phyloP scores from a whole-genome alignment of 2,797 vertebrate species.

The Dipus sagitta region DNA sequence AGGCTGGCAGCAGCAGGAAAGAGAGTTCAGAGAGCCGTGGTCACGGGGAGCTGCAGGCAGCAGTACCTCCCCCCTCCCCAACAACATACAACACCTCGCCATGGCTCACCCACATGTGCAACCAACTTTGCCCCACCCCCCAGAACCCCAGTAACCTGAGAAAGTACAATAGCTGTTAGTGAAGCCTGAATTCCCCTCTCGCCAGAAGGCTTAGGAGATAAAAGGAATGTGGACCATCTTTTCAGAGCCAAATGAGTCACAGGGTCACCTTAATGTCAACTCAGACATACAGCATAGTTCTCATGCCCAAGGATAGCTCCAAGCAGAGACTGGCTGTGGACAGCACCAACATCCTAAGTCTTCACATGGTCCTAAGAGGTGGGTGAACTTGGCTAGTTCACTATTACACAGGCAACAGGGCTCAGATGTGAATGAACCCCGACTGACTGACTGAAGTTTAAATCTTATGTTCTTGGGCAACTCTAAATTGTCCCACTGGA shows the following conservation, averaged over 20 bases:
- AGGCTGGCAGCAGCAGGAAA: slow-evolving; percentile 88
- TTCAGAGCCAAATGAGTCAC: neutral
- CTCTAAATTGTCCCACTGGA: neutral
- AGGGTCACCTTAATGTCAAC: neutral
- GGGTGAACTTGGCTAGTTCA: neutral
- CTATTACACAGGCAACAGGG: neutral
- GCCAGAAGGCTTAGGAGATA: slow-evolving; percentile 43
- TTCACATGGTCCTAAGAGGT: neutral
- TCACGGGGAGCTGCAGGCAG: neutral
- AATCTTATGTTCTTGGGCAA: neutral
- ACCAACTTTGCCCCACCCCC: neutral
- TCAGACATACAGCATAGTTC: neutral
- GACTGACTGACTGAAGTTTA: neutral
- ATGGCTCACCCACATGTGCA: neutral
- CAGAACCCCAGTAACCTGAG: neutral
- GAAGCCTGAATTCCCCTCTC: neutral
- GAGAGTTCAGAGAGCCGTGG: slow-evolving; percentile 71
- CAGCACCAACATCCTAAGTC: neutral
- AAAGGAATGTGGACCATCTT: neutral
- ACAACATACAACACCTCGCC: fast-evolving
- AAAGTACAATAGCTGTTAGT: neutral
- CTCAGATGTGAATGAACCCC: neutral
- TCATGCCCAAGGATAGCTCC: neutral
- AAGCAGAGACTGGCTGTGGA: fast-evolving
- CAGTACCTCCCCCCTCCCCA: neutral